A percentile compares a stretch with the other conserved stretches of the same genome.
Evolutionary conservation across 2,888 invertebrate species (phyloP).

Genomic region (Chorisops tibialis): DNA sequence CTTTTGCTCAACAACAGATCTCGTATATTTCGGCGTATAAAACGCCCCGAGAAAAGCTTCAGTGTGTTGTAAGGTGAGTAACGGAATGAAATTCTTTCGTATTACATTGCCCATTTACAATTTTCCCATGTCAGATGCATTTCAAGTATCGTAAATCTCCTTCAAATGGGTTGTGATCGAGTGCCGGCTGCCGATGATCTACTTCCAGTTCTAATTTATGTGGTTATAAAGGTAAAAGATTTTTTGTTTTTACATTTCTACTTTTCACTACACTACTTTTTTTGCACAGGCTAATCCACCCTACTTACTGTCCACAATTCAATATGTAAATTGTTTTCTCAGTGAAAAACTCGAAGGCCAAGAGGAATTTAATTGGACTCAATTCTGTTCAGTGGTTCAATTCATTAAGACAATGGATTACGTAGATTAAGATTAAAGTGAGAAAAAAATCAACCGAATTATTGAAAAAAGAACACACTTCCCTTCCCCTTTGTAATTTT

Average conservation of each 20-base stretch:
- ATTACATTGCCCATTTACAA: constrained; percentile 41
- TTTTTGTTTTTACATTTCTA: constrained; percentile 14
- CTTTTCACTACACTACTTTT: constrained; percentile 6
- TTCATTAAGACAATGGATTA: constrained; percentile 92
- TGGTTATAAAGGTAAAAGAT: constrained; percentile 78
- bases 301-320: constrained; percentile 88
- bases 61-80: constrained; percentile 50
- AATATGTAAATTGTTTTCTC: constrained; percentile 92
- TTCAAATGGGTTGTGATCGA: constrained; percentile 77
- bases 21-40: constrained; percentile 85
- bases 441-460: neutral
- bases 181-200: constrained; percentile 92
- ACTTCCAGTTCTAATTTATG: constrained; percentile 93
- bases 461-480: neutral
- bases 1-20: constrained; percentile 88
- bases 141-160: constrained; percentile 88
- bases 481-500: neutral
- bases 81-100: neutral
- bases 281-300: constrained; percentile 83
- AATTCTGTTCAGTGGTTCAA: constrained; percentile 94
- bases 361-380: constrained; percentile 98
- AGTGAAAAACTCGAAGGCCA: constrained; percentile 80
- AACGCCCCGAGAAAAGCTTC: constrained; percentile 80
- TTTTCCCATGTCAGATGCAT: constrained; percentile 75
- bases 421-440: constrained; percentile 29